Conservation (phyloP, 2,888 invertebrate species). For the Drosophila antonietae region DNA sequence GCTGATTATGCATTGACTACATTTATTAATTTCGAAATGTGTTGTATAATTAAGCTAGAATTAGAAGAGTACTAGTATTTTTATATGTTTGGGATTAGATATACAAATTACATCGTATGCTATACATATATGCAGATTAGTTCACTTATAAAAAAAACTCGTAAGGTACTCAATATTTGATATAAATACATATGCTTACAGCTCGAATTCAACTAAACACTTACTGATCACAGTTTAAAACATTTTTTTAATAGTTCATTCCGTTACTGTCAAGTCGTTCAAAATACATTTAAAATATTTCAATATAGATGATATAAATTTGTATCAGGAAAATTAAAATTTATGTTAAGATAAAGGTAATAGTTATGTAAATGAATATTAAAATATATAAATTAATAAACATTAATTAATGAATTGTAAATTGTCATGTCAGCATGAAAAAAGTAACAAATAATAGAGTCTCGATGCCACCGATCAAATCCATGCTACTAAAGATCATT, state of each 20-base stretch:
- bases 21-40: not conserved
- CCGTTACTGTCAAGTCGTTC: constrained; percentile 14
- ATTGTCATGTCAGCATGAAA: not conserved
- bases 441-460: not conserved
- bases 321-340: not conserved
- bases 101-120: too few species aligned
- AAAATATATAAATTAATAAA: not conserved
- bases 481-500: not conserved
- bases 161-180: too few species aligned
- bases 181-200: not conserved
- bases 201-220: not conserved
- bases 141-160: not conserved
- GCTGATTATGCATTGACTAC: constrained; percentile 2
- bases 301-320: not conserved
- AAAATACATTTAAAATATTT: constrained; percentile 1
- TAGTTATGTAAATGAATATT: not conserved
- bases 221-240: constrained; percentile 9
- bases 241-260: not conserved
- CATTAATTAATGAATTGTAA: not conserved
- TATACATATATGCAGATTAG: not conserved
- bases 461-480: too few species aligned
- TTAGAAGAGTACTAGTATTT: not conserved
- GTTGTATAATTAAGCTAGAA: not conserved
- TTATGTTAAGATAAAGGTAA: not conserved
- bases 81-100: not conserved